Conservation (phyloP, 2,113 vertebrate genomes). For the Corvus moneduloides region DNA sequence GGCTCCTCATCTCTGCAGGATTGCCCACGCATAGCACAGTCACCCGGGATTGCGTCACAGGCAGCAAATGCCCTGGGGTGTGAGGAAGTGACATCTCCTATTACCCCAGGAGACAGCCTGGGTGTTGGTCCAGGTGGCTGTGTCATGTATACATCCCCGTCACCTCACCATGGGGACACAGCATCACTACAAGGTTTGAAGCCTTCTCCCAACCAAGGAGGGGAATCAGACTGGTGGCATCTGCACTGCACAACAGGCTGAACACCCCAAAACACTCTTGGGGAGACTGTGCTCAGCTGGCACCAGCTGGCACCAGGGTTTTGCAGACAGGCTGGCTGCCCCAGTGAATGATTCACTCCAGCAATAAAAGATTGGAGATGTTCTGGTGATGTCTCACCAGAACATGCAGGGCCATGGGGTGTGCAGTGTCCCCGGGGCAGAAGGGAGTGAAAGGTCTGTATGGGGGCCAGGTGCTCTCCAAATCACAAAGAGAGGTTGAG, state of each 20-base stretch:
- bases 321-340: not conserved
- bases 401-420: accelerated
- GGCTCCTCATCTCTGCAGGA: not conserved
- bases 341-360: not conserved
- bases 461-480: no score
- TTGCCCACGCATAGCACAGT: not conserved
- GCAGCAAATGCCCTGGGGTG: not conserved
- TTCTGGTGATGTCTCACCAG: not conserved
- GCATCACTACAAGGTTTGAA: accelerated
- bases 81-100: not conserved
- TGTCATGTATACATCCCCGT: not conserved
- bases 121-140: not conserved
- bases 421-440: accelerated
- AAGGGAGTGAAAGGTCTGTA: not conserved
- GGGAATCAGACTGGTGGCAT: not conserved
- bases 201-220: accelerated
- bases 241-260: accelerated
- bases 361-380: not conserved
- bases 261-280: not conserved
- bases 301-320: not conserved
- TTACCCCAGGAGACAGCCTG: not conserved
- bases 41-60: not conserved
- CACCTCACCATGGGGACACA: not conserved
- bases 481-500: not conserved
- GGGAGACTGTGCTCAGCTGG: not conserved